Percentiles rank a stretch among this genome's conserved stretches.
Conservation (phyloP, 2,113 vertebrate genomes). For the Oceanites oceanicus region DNA sequence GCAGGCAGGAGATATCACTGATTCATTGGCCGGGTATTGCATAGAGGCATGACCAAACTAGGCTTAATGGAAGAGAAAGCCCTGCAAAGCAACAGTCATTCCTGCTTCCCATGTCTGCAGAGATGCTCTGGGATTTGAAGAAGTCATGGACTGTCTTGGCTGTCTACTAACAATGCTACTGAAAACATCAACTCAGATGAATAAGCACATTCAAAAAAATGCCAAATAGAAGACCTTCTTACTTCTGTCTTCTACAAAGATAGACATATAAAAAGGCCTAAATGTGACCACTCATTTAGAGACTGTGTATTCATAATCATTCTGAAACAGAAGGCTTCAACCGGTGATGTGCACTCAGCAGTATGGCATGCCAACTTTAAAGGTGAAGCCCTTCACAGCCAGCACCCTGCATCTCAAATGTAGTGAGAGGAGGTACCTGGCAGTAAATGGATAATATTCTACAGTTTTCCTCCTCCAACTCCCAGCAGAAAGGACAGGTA, state of each 20-base stretch:
- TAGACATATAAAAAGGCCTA: conserved; percentile 9
- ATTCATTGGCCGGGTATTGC: background rate
- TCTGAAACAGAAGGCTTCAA: background rate
- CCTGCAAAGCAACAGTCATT: background rate
- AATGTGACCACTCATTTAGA: background rate
- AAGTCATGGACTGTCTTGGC: background rate
- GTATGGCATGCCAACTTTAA: background rate
- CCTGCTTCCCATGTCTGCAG: background rate
- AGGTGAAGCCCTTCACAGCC: background rate
- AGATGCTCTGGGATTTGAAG: background rate
- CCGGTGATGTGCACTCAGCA: background rate
- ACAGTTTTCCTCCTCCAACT: background rate
- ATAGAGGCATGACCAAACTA: background rate
- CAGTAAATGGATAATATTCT: background rate
- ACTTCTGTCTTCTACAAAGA: background rate
- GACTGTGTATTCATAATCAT: background rate
- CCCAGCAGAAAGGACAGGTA: background rate
- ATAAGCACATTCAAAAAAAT: background rate
- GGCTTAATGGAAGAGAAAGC: background rate
- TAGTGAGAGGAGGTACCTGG: rapidly evolving
- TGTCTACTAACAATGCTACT: background rate
- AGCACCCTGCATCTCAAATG: background rate
- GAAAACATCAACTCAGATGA: background rate
- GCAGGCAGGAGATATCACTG: background rate
- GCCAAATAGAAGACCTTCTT: background rate